Evolutionary conservation across 2,888 invertebrate genomes (phyloP), one percentile per base, ranked within the genome.

Genomic region (Drosophila peninsularis): DNA sequence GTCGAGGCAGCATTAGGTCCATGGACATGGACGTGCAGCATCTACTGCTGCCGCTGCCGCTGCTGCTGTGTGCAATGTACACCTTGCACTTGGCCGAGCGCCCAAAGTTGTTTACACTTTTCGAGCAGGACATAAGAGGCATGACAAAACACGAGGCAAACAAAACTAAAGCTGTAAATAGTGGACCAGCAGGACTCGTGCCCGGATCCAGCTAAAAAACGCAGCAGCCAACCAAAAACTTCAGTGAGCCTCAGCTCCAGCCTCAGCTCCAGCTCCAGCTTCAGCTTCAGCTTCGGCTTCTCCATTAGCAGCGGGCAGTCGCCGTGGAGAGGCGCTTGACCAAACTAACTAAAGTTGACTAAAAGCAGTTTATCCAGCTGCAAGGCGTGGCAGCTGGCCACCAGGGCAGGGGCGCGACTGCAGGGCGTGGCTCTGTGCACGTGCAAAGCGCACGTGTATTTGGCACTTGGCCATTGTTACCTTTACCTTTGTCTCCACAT

Each of bases 91-190:
- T 89, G 89, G 83, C 83, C 78, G 50, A 73, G 72, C 73, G 83
- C 89, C 88, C 89, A 91, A 90, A 90, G 89, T 90, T 91, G 91
- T 91, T 91, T 90, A 90, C 90, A 89, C 89, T 82, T 78, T 83
- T 75, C 68, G 71, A 62, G 89, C 85, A 83, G 90, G 81, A 83
- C 83, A 89, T 88, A 80, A 88, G 87, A 87, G 90, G 88, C 90
- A 88, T 82, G 91, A 89, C 87, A 88, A 84, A 84, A 78, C 89
- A 90, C 79, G 82, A 63, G 63, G 82, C 87, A 88, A 90, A 87
- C 85, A 78, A 83, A 86, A 78, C 77, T 80, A 86, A 76, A 80
- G 74, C 78, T 71, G 78, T 80, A 79, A 78, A 78, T 75, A 76
- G 78, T 72, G 85, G 72, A 86, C 76, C 78, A 41, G 55, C 53